Conservation (phyloP, 2,888 invertebrate genomes). For the Thymelicus acteon region DNA sequence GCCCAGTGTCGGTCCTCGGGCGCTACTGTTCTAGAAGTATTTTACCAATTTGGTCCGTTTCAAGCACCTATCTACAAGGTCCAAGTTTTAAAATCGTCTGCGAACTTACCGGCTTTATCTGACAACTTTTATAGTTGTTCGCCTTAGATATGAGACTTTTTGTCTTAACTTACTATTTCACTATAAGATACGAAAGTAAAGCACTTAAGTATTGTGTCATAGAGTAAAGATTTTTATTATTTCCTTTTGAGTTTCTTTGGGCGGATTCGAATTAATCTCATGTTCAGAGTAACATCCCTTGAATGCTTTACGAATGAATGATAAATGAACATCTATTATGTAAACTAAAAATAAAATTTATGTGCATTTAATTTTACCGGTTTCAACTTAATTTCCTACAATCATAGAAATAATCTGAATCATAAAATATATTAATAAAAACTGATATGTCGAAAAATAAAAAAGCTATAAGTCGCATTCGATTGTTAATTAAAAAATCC, state of each 20-base stretch:
- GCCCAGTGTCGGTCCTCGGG: background rate
- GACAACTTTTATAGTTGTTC: conserved; percentile 30
- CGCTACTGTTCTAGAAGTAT: conserved; percentile 1
- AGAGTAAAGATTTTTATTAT: too few species aligned
- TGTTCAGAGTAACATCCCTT: too few species aligned
- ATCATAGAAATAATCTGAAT: too few species aligned
- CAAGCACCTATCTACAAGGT: conserved; percentile 20
- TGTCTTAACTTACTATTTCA: conserved; percentile 10
- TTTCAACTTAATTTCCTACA: too few species aligned
- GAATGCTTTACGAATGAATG: too few species aligned
- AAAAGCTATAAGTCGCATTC: conserved; percentile 14
- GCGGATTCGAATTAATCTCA: too few species aligned
- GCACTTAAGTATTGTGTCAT: too few species aligned
- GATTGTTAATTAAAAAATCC: conserved; percentile 35
- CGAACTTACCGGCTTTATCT: conserved; percentile 33
- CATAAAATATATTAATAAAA: too few species aligned
- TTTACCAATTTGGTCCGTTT: conserved; percentile 15
- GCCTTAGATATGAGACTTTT: conserved; percentile 28
- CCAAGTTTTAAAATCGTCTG: conserved; percentile 28
- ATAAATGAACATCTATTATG: too few species aligned
- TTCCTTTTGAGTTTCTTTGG: too few species aligned
- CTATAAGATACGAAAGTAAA: background rate
- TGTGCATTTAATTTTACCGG: too few species aligned
- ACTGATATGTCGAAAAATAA: background rate
- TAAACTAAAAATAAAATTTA: too few species aligned